Conservation (phyloP, 1,140 invertebrate genomes). For the Ectropis grisescens region DNA sequence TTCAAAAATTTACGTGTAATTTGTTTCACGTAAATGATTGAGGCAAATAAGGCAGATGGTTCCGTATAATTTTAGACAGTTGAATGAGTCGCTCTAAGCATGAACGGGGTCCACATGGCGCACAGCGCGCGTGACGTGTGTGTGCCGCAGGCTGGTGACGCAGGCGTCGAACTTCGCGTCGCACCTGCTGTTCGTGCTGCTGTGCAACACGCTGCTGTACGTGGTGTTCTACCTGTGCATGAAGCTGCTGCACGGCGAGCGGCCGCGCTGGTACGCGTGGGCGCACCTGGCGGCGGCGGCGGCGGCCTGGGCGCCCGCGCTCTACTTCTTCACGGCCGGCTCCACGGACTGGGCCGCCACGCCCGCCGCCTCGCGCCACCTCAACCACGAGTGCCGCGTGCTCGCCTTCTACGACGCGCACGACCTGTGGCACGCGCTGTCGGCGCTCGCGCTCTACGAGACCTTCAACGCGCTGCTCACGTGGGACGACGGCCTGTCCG, state of each 20-base stretch:
- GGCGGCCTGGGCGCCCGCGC: constrained; percentile 38
- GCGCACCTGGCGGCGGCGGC: constrained; percentile 32
- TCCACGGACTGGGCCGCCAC: constrained; percentile 66
- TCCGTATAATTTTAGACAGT: too few relatives aligned
- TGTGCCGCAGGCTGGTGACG: constrained; percentile 51
- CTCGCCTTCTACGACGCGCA: constrained; percentile 86
- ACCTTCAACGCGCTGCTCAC: constrained; percentile 89
- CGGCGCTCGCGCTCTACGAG: constrained; percentile 91
- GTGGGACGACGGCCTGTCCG: constrained; percentile 84
- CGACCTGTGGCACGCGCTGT: constrained; percentile 93
- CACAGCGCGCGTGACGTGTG: not conserved
- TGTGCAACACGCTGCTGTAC: constrained; percentile 88
- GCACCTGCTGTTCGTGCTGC: constrained; percentile 84
- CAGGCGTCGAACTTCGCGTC: constrained; percentile 84
- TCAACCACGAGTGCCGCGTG: constrained; percentile 80
- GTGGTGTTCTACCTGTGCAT: constrained; percentile 88
- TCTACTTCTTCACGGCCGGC: constrained; percentile 47
- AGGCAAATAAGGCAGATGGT: too few relatives aligned
- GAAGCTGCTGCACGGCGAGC: constrained; percentile 85
- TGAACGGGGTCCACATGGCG: too few relatives aligned
- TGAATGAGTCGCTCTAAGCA: too few relatives aligned
- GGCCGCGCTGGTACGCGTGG: constrained; percentile 71
- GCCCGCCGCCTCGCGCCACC: constrained; percentile 82
- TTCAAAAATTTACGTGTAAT: too few relatives aligned
- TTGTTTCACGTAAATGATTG: too few relatives aligned